phyloP scores from a whole-genome alignment of 2,113 vertebrate species.

The Machaerirhynchus nigripectus region DNA sequence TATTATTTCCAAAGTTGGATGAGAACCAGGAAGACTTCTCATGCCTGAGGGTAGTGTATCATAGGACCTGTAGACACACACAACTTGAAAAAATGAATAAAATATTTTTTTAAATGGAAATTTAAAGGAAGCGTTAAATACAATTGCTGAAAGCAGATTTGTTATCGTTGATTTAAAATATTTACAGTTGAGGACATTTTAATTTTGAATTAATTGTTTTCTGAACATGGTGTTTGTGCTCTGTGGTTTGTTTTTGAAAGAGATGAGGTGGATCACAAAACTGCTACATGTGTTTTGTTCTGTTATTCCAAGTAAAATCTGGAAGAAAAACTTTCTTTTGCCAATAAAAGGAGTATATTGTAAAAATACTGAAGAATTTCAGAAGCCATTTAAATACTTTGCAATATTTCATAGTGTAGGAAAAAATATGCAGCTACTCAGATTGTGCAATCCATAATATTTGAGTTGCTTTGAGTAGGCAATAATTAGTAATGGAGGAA shows the following conservation, averaged over 20 bases:
- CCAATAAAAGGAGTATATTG: neutral
- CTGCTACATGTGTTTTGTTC: neutral
- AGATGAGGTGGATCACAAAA: neutral
- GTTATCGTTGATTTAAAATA: neutral
- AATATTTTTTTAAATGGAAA: neutral
- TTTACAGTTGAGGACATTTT: neutral
- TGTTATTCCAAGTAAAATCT: neutral
- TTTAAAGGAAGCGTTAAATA: neutral
- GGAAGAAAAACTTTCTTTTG: neutral
- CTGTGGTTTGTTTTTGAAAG: neutral
- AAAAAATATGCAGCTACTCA: neutral
- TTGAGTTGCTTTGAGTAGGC: neutral
- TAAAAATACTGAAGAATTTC: neutral
- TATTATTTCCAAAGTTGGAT: conserved; percentile 64
- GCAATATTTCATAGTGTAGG: neutral
- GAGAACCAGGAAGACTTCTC: conserved; percentile 65
- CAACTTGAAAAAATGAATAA: conserved; percentile 17
- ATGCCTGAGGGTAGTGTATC: conserved; percentile 51
- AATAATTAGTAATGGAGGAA: neutral
- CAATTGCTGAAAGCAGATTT: neutral
- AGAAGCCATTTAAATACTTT: neutral
- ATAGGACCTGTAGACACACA: conserved; percentile 18
- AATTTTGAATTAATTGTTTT: neutral
- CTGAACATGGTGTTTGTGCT: neutral
- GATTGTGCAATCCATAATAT: neutral